These are phyloP conservation scores for Cyphomyrus discorhynchus DNA, from an alignment of 2,113 vertebrate genomes.

Conservation along the genomic window DNA sequence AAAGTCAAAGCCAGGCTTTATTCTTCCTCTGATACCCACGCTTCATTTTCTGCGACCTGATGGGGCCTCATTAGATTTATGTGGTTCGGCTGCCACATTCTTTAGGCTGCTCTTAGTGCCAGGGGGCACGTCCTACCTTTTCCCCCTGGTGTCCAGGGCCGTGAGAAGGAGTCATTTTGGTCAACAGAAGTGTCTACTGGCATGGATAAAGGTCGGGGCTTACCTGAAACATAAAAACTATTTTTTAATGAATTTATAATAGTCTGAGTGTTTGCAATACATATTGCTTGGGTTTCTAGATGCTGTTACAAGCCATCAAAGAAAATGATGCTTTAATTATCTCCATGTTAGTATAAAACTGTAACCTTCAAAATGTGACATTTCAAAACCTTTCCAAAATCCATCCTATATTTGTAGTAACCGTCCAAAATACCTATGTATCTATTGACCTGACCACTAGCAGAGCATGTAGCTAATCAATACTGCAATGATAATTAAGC, in stretches of 20 bases:
- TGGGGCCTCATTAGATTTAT: background rate
- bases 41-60: background rate
- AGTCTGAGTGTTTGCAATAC: background rate
- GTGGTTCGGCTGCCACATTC: background rate
- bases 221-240: conserved; percentile 58
- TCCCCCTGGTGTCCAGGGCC: conserved; percentile 61
- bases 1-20: background rate
- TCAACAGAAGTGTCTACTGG: conserved; percentile 76
- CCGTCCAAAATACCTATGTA: background rate
- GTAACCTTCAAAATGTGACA: background rate
- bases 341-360: background rate
- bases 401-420: background rate
- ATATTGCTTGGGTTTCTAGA: background rate
- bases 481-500: background rate
- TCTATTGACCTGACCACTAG: background rate
- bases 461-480: background rate
- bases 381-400: background rate
- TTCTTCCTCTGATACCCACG: background rate
- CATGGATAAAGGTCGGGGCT: conserved; percentile 91
- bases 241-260: background rate
- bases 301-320: background rate
- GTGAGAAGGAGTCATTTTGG: conserved; percentile 62
- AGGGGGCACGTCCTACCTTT: conserved; percentile 64
- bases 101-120: conserved; percentile 2
- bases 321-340: background rate